Evolutionary conservation across 2,113 vertebrate species (phyloP).

Genomic region (Myotis brandtii): DNA sequence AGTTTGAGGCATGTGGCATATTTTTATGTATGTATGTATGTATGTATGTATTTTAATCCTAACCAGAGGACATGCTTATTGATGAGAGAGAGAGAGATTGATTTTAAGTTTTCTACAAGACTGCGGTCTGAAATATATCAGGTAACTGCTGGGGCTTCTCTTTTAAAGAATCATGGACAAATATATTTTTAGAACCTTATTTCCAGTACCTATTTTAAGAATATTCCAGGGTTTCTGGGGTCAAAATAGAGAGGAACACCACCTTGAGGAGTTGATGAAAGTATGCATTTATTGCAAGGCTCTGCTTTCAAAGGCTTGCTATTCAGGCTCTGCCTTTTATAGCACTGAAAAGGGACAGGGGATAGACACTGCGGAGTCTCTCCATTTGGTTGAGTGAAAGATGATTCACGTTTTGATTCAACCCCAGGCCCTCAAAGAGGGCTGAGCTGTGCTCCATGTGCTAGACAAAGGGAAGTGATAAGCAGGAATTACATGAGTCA

Average conservation of each 20-base stretch:
- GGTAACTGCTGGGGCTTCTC: conserved; percentile 28
- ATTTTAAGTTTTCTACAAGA: conserved; percentile 26
- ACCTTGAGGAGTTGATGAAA: background rate
- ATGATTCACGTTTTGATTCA: background rate
- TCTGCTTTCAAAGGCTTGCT: conserved; percentile 23
- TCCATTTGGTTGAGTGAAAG: background rate
- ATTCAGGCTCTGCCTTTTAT: background rate
- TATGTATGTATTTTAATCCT: background rate
- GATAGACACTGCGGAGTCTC: background rate
- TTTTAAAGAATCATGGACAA: conserved; percentile 50
- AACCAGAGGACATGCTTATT: background rate
- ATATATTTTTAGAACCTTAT: conserved; percentile 30
- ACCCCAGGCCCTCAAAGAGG: background rate
- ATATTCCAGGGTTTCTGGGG: background rate
- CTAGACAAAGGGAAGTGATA: background rate
- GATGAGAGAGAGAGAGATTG: too few relatives aligned
- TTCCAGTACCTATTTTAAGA: conserved; percentile 58
- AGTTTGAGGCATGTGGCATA: background rate
- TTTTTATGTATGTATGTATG: background rate
- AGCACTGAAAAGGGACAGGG: background rate
- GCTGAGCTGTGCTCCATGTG: background rate
- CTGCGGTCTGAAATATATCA: conserved; percentile 2
- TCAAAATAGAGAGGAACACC: background rate
- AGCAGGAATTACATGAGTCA: background rate
- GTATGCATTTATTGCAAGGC: background rate